phyloP scores from a whole-genome alignment of 1,140 invertebrate species.

The Apis cerana region DNA sequence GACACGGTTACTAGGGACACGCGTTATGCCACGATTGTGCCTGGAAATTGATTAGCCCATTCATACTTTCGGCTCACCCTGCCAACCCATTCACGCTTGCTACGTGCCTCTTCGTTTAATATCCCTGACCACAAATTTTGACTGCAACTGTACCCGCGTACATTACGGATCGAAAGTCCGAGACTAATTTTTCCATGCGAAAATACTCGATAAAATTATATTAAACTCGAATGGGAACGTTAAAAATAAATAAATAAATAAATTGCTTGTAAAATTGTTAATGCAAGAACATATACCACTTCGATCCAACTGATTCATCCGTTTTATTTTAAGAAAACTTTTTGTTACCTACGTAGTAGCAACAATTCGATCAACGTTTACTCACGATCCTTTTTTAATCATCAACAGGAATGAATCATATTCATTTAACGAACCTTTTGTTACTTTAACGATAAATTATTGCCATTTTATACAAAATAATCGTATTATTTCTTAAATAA shows the following conservation, averaged over 20 bases:
- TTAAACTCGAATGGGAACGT: neutral
- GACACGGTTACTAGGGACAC: conserved; percentile 38
- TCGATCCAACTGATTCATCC: neutral
- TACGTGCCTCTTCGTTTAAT: conserved; percentile 39
- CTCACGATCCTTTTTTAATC: too few relatives aligned
- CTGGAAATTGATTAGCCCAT: conserved; percentile 65
- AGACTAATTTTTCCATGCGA: too few relatives aligned
- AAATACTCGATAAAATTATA: too few relatives aligned
- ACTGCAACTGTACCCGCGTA: neutral
- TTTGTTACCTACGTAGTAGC: conserved; percentile 10
- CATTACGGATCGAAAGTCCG: neutral
- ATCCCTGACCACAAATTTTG: neutral
- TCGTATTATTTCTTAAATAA: too few relatives aligned
- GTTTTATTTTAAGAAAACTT: conserved; percentile 7
- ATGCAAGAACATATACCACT: neutral
- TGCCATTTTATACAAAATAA: too few relatives aligned
- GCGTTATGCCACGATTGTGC: conserved; percentile 53
- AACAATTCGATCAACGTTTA: neutral
- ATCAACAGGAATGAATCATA: neutral
- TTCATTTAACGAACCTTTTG: neutral
- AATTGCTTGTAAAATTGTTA: neutral
- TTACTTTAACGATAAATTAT: neutral
- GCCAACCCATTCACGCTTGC: conserved; percentile 48
- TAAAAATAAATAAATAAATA: neutral
- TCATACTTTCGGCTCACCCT: conserved; percentile 57